phyloP scores from a whole-genome alignment of 2,888 invertebrate species.

The Choreutis nemorana region DNA sequence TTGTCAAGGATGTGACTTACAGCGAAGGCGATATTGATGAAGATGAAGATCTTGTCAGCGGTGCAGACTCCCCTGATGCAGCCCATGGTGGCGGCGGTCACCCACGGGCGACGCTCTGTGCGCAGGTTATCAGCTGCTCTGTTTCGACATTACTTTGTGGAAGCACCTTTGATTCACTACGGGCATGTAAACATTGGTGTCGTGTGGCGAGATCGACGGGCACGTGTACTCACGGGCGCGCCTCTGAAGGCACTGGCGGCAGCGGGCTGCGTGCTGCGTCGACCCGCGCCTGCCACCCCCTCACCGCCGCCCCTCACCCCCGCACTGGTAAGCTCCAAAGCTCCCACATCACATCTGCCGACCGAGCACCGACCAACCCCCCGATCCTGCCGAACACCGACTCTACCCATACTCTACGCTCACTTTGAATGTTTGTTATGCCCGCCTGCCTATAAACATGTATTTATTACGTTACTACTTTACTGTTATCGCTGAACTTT shows the following conservation, averaged over 20 bases:
- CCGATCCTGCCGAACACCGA: no score
- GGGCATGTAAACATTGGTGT: no score
- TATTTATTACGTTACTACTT: no score
- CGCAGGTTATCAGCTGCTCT: constrained; percentile 3
- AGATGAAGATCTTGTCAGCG: constrained; percentile 51
- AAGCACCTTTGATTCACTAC: constrained; percentile 6
- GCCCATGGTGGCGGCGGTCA: constrained; percentile 23
- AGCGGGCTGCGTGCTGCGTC: constrained; percentile 6
- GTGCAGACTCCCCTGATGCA: constrained; percentile 42
- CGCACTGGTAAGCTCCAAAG: constrained; percentile 6
- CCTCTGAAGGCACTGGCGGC: constrained; percentile 43
- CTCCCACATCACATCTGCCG: neutral
- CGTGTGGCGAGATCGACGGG: constrained; percentile 2
- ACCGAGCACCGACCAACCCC: no score
- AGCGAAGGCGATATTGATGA: constrained; percentile 59
- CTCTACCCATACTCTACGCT: no score
- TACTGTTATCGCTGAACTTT: no score
- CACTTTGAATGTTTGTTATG: no score
- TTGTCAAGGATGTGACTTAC: constrained; percentile 25
- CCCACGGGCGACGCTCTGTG: neutral
- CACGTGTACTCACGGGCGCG: constrained; percentile 21
- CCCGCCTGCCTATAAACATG: no score
- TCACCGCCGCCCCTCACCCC: constrained; percentile 7
- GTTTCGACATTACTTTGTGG: constrained; percentile 1
- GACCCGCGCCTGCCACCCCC: constrained; percentile 6